These are phyloP conservation scores for Microtus pennsylvanicus DNA, from an alignment of 2,113 vertebrate species.

Conservation along the genomic window DNA sequence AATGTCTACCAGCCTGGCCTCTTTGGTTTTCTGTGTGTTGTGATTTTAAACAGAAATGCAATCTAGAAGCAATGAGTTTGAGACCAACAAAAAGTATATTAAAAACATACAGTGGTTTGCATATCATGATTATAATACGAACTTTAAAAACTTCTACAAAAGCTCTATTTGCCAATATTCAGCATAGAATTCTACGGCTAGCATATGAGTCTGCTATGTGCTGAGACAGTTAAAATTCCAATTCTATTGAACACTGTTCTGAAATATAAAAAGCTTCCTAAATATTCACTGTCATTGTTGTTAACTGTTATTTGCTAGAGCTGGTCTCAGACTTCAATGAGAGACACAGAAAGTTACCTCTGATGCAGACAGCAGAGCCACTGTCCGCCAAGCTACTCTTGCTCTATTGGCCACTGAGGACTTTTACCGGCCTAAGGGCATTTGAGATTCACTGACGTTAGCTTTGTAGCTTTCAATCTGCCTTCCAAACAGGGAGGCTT, in stretches of 20 bases:
- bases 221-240: neutral
- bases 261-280: neutral
- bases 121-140: neutral
- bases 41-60: conserved; percentile 23
- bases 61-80: neutral
- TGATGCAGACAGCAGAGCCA: neutral
- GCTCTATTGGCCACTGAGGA: neutral
- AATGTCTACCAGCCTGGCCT: neutral
- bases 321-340: neutral
- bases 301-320: neutral
- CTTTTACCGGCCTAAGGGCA: neutral
- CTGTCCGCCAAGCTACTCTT: neutral
- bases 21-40: neutral
- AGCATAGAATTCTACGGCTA: neutral
- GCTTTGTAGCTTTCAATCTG: no score
- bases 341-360: neutral
- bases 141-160: conserved; percentile 13
- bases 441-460: neutral
- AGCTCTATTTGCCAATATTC: neutral
- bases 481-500: neutral
- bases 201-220: neutral
- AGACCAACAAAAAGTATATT: neutral
- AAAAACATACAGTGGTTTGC: neutral
- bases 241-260: neutral
- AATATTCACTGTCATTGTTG: neutral